These are phyloP conservation scores for Ameiurus melas DNA, from an alignment of 2,113 vertebrate species.

Conservation along the genomic window DNA sequence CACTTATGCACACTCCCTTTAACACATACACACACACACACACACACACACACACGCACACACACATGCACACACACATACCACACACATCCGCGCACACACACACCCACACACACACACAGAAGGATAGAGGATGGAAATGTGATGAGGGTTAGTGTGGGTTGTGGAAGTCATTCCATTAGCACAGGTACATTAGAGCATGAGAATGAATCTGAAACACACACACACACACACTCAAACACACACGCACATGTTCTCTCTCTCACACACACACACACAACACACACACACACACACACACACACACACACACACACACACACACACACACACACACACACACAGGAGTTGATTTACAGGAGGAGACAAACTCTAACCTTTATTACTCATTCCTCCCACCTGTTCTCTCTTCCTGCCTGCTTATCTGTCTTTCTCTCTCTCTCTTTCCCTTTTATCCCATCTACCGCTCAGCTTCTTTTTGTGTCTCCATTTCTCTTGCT, in stretches of 20 bases:
- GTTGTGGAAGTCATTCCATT: conserved; percentile 40
- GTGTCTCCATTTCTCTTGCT: background rate
- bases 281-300: background rate
- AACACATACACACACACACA: conserved; percentile 16
- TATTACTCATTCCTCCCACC: conserved; percentile 35
- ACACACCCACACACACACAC: conserved; percentile 9
- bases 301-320: conserved; percentile 20
- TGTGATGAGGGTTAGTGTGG: conserved; percentile 10
- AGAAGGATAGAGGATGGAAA: background rate
- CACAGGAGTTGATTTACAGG: conserved; percentile 7
- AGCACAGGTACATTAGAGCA: conserved; percentile 25
- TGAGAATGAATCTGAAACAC: background rate
- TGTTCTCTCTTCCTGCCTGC: conserved; percentile 13
- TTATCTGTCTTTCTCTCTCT: background rate
- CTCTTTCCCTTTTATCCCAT: background rate
- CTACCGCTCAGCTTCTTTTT: background rate
- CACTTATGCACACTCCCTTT: no score
- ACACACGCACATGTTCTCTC: no score
- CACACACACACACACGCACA: background rate
- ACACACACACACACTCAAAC: background rate
- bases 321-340: conserved; percentile 21
- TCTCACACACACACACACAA: conserved; percentile 28
- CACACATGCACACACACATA: no score
- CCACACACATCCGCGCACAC: background rate
- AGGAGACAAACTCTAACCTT: conserved; percentile 27